Base-by-base conservation (phyloP, 2,797 vertebrate genomes). In the Phoebastria nigripes region DNA sequence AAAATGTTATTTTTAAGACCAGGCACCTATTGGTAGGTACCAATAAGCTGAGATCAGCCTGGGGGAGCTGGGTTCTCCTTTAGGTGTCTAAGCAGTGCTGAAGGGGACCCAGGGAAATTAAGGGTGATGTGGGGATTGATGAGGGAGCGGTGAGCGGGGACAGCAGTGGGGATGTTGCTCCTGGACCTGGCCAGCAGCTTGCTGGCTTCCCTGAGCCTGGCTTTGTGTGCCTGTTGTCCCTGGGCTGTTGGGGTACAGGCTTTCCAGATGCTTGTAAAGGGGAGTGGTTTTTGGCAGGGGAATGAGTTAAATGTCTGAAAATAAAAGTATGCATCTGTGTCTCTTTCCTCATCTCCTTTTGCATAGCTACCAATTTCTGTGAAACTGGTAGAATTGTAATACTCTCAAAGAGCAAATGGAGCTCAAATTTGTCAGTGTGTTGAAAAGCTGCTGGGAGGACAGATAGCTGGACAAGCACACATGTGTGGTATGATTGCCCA, bases 11-110 rank as follows among this genome's bases (percentile, higher is more conserved):
- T 82, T 82, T 47, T 28, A n/a, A 55, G 72, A 31, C 12, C 12
- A 6, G 17, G 12, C 11, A n/a, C 1, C 0, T 54, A 2, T 5
- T 61, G 15, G 13, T 76, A 42, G 17, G 20, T 37, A 35, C 11
- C 12, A 54, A 10, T 17, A 46, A 54, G 9, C 17, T 46, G 58
- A 76, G 67, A 15, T 42, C 7, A 46, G 16, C 4, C 15, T 37
- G 14, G 10, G 44, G 5, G 3, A 86, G 18, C 5, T 67, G 12
- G 6, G 15, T 4, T 61, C 11, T 39, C 16, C 16, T 70, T 20
- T 9, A 51, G 26, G 11, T 20, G 20, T 4, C 42, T 42, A 22
- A 85, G 44, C 16, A 39, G 39, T 21, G 62, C 41, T 39, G 41
- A 54, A 33, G 31, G 37, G 26, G 33, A 11, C 10, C 10, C 52